phyloP scores from a whole-genome alignment of 92 coral and sea anemone genomes.

The Parazoanthus swiftii region DNA sequence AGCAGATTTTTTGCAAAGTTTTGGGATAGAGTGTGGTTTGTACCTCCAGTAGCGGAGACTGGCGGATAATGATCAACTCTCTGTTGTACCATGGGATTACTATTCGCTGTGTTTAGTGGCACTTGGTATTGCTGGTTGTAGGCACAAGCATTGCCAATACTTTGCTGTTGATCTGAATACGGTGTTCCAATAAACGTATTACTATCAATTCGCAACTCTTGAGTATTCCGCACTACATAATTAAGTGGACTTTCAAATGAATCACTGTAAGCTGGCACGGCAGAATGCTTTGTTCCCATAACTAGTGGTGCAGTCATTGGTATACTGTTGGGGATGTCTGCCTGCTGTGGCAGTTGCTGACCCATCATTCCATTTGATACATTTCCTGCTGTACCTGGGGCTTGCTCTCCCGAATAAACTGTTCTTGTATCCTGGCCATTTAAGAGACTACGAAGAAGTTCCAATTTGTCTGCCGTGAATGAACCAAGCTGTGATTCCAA shows the following conservation, averaged over 20 bases:
- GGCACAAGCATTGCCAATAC: not conserved
- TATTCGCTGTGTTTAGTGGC: not conserved
- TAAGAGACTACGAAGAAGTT: slow-evolving; percentile 8
- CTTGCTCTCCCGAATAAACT: not conserved
- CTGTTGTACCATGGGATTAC: not conserved
- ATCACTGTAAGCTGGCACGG: not conserved
- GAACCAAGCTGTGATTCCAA: slow-evolving; percentile 25
- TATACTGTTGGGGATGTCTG: not conserved
- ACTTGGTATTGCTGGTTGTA: not conserved
- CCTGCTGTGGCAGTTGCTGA: not conserved
- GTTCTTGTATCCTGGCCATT: slow-evolving; percentile 3
- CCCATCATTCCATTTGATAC: slow-evolving; percentile 10
- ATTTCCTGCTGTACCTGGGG: not conserved
- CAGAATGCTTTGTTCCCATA: not conserved
- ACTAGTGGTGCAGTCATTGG: not conserved
- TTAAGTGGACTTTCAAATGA: slow-evolving; percentile 14
- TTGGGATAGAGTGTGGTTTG: not conserved
- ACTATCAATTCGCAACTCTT: slow-evolving; percentile 3
- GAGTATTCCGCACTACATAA: slow-evolving; percentile 22
- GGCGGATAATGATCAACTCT: not conserved
- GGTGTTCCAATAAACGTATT: not conserved
- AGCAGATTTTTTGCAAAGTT: not conserved
- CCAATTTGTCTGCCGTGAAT: slow-evolving; percentile 8
- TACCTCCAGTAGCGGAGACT: not conserved
- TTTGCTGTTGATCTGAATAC: slow-evolving; percentile 9